phyloP scores from a whole-genome alignment of 2,797 vertebrate species.

The Characodon lateralis region DNA sequence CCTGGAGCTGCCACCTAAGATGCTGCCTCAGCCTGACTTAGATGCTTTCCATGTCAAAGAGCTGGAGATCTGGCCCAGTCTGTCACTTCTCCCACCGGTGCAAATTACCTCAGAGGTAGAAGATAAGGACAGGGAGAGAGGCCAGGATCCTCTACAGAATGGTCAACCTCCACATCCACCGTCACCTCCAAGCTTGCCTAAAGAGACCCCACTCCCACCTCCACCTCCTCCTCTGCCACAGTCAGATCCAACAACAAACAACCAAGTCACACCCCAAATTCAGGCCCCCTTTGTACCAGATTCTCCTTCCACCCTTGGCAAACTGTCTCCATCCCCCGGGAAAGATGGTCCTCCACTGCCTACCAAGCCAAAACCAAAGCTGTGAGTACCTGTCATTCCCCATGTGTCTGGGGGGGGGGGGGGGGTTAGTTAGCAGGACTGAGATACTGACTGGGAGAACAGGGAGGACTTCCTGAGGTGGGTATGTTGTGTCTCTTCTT shows the following conservation, averaged over 20 bases:
- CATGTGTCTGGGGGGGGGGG: constrained; percentile 28
- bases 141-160: constrained; percentile 70
- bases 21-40: constrained; percentile 48
- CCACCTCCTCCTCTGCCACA: constrained; percentile 42
- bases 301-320: constrained; percentile 58
- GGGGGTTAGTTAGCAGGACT: constrained; percentile 2
- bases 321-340: constrained; percentile 73
- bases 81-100: constrained; percentile 75
- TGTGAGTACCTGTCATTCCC: constrained; percentile 86
- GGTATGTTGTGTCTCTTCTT: constrained; percentile 43
- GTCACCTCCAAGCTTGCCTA: constrained; percentile 53
- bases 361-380: constrained; percentile 95
- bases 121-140: constrained; percentile 52
- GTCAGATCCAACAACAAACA: constrained; percentile 19
- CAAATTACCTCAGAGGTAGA: constrained; percentile 53
- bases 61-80: constrained; percentile 80
- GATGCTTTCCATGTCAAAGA: constrained; percentile 83
- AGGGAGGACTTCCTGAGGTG: constrained; percentile 27
- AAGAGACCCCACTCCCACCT: constrained; percentile 38
- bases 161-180: constrained; percentile 75
- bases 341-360: constrained; percentile 90
- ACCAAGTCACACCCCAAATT: constrained; percentile 11
- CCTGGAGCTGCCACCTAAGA: constrained; percentile 86
- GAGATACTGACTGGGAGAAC: neutral
- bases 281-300: constrained; percentile 33